Base-by-base conservation (phyloP, 2,797 vertebrate genomes). In the Anguilla pacifica region DNA sequence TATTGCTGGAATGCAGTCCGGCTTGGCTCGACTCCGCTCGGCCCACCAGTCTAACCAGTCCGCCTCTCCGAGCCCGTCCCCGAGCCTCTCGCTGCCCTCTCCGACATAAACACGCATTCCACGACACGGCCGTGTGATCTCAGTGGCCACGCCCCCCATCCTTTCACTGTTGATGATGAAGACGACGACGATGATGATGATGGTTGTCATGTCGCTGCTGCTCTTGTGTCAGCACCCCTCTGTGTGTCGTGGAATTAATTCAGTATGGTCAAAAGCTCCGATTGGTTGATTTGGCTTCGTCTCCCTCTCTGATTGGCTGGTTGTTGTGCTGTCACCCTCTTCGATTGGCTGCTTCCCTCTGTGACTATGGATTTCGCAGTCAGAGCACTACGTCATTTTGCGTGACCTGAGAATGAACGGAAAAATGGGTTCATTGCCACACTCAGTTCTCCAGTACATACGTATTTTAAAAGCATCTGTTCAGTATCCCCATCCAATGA, bases 21-120 rank as follows among this genome's bases (percentile, higher is more conserved):
- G 67, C 28, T 31, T 2, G 67, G 67, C 67, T 72, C 28, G 59
- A 35, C 35, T 43, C 25, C 11, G 31, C 35, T 39, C 25, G 35
- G 72, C 15, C 35, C 72, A 22, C 10, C 86, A 88, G 89, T 55
- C 31, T 81, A 31, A 55, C 55, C 85, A 70, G 25, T 22, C 82
- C 70, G 86, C 59, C 46, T 81, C 77, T 53, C 59, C 25, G 28
- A 82, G 49, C 88, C 83, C 19, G 39, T 61, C 59, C 87, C 86
- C 51, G 77, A 49, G 81, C 86, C 82, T 67, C 4, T 61, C 70
- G 87, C 91, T 77, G 57, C 1, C n/a, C 53, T 88, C 89, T 86
- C 10, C 67, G 10, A 72, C 28, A 39, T 2, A 19, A 13, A 28
- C 55, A 59, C 35, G 72, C 77, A 49, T 49, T 81, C 77, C 77